Conservation (phyloP, 2,797 vertebrate species). For the Melanotaenia nigrans region DNA sequence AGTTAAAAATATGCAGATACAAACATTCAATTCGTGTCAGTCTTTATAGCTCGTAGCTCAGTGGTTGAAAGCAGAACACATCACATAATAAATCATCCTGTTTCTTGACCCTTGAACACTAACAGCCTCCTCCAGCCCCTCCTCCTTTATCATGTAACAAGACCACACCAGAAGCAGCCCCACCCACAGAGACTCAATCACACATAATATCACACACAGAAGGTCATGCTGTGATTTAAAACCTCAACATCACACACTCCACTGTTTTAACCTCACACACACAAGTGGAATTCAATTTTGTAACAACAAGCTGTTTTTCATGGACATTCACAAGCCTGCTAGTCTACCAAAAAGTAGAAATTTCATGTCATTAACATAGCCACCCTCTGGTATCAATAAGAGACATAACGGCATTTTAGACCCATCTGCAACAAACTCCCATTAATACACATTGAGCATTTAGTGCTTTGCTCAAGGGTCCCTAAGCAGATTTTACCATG, state of each 20-base stretch:
- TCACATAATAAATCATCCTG: slow-evolving; percentile 44
- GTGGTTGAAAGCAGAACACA: slow-evolving; percentile 4
- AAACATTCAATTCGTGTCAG: not conserved
- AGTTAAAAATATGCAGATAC: not conserved
- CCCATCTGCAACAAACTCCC: not conserved
- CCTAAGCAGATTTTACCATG: not conserved
- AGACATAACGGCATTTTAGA: slow-evolving; percentile 18
- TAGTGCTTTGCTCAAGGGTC: slow-evolving; percentile 18
- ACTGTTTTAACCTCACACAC: slow-evolving; percentile 12
- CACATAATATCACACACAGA: slow-evolving; percentile 37
- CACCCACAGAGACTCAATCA: slow-evolving; percentile 27
- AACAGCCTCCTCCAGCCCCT: slow-evolving; percentile 4
- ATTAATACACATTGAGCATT: not conserved
- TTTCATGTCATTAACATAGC: slow-evolving; percentile 35
- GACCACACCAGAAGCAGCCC: not conserved
- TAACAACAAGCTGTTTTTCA: slow-evolving; percentile 58
- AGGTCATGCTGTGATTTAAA: slow-evolving; percentile 58
- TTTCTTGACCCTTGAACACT: slow-evolving; percentile 41
- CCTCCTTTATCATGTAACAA: slow-evolving; percentile 35
- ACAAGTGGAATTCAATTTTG: slow-evolving; percentile 54
- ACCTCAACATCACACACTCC: slow-evolving; percentile 11
- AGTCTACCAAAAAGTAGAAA: slow-evolving; percentile 54
- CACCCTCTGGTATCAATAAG: slow-evolving; percentile 37
- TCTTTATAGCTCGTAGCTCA: not conserved
- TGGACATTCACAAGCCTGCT: slow-evolving; percentile 25